Percentiles rank a stretch among this genome's conserved stretches.
Conservation (phyloP, 35 echinoderm and acorn worm genomes). For the Ophiothrix spiculata region DNA sequence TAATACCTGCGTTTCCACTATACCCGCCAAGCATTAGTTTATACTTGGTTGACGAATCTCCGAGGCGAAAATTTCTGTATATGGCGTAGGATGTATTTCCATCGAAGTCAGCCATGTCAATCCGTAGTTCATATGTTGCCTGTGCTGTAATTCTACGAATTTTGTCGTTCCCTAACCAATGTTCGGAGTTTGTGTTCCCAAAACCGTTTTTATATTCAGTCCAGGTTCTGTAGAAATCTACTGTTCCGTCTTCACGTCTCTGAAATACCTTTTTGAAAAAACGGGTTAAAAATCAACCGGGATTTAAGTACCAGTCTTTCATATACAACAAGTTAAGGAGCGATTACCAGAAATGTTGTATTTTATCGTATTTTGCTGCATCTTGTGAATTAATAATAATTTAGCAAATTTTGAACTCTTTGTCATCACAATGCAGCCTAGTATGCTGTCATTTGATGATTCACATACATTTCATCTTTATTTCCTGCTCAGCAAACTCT, state of each 20-base stretch:
- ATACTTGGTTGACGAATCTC: neutral
- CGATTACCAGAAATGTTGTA: no score
- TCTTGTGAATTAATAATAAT: no score
- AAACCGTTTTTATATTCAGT: conserved; percentile 40
- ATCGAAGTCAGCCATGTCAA: conserved; percentile 4
- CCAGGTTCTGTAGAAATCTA: conserved; percentile 37
- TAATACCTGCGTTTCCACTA: neutral
- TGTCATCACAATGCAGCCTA: no score
- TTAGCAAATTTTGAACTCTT: no score
- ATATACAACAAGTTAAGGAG: no score
- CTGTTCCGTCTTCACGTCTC: conserved; percentile 19
- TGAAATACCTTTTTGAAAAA: conserved; percentile 27
- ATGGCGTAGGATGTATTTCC: neutral
- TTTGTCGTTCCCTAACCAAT: conserved; percentile 54
- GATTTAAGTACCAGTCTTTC: neutral
- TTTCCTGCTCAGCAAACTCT: no score
- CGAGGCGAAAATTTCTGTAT: conserved; percentile 34
- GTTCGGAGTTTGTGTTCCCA: conserved; percentile 14
- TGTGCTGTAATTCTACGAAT: conserved; percentile 7
- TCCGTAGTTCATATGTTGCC: conserved; percentile 17
- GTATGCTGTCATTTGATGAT: no score
- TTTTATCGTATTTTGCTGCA: no score
- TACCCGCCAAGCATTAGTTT: conserved; percentile 21
- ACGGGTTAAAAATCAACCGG: neutral
- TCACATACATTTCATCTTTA: no score